phyloP scores from a whole-genome alignment of 1,140 invertebrate genomes.

The Bombus soroeensis region DNA sequence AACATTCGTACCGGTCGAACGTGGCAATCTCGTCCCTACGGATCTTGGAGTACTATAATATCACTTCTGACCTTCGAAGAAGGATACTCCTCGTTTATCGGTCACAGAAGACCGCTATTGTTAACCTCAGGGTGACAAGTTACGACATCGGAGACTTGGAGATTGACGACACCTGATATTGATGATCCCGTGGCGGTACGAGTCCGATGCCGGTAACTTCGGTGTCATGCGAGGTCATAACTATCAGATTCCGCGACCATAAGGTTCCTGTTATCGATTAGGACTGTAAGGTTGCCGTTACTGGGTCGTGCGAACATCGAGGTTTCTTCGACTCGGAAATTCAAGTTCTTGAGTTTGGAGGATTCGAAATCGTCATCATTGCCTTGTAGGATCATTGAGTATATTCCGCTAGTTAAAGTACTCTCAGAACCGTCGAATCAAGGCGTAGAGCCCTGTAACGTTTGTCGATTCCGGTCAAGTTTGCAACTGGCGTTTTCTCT shows the following conservation, averaged over 20 bases:
- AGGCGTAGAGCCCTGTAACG: neutral
- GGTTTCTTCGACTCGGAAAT: neutral
- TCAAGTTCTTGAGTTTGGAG: neutral
- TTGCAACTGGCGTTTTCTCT: neutral
- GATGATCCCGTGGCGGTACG: neutral
- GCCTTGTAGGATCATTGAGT: neutral
- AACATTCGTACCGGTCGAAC: neutral
- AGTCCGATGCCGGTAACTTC: neutral
- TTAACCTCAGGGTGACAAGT: conserved; percentile 11
- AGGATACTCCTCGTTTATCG: neutral
- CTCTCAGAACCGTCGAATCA: neutral
- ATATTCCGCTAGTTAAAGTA: neutral
- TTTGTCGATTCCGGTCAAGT: neutral
- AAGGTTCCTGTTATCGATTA: neutral
- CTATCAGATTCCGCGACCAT: neutral
- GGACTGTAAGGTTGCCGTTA: neutral
- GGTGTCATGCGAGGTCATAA: neutral
- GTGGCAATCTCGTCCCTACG: neutral
- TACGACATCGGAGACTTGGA: neutral
- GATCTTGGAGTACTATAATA: neutral
- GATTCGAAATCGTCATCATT: neutral
- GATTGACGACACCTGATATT: conserved; percentile 31
- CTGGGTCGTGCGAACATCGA: neutral
- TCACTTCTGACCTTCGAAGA: too few relatives aligned
- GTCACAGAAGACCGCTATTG: neutral